Evolutionary conservation across 2,113 vertebrate species (phyloP), one percentile per base, ranked within the genome.

Genomic region (Pyrgilauda ruficollis): DNA sequence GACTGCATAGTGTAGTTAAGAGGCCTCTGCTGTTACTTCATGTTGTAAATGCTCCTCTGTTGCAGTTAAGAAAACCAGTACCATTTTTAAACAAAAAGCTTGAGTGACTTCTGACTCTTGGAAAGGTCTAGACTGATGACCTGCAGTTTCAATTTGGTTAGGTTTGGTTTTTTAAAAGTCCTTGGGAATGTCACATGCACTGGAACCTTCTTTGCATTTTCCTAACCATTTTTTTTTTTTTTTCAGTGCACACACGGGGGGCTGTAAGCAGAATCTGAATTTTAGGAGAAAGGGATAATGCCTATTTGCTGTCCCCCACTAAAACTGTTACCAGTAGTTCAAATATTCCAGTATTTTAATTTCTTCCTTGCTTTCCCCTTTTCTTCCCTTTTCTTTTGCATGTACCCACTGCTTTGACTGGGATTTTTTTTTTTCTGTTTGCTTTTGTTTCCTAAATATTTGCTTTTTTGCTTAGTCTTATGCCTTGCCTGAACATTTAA

Each of bases 231-330:
- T 83, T 79, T 43, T 33, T 43, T 83, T 79, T 43, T 83, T 79
- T 41, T 41, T 83, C 37, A 73, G 37, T 0, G 0, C 20, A 15
- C 37, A 37, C 1, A 15, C 0, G 1, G 37, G 27, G 19, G 39
- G 14, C 10, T 69, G 10, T 69, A 47, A 49, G 55, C 13, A 83
- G 24, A 75, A 62, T 44, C 9, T 63, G 37, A 58, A 67, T 86
- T 58, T 89, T 37, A 80, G 61, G 62, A 80, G 59, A 84, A 81
- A 75, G 6, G 1, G 13, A 19, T 59, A 23, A 63, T 24, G 10
- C 1, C 0, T 75, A 41, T 33, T 80, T 80, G 9, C 33, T 31
- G 8, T 27, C 4, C 3, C 6, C 2, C 8, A 33, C 22, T 46
- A 52, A 68, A 87, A 76, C 15, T 23, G 24, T 66, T 19, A 63